Conservation (phyloP, 2,888 invertebrate species). For the Acrobasis suavella region DNA sequence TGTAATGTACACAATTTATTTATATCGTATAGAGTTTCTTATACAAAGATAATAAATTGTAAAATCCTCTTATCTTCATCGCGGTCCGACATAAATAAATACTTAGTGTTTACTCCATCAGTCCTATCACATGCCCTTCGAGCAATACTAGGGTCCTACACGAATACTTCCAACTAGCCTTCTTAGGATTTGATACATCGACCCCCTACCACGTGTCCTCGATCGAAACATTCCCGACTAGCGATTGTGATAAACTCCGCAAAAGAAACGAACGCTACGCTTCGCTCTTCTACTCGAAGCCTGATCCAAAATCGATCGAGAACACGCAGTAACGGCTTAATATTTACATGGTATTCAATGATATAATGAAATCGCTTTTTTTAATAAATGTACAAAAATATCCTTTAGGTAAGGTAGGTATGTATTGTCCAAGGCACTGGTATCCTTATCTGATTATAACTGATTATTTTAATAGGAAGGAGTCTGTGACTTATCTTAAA, state of each 20-base stretch:
- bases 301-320: constrained; percentile 36
- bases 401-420: constrained; percentile 74
- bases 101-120: constrained; percentile 68
- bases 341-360: constrained; percentile 42
- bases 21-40: constrained; percentile 78
- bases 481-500: constrained; percentile 43
- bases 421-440: constrained; percentile 81
- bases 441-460: constrained; percentile 66
- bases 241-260: constrained; percentile 23
- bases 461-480: constrained; percentile 44
- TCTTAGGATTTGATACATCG: constrained; percentile 57
- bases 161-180: constrained; percentile 66
- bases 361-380: constrained; percentile 58
- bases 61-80: constrained; percentile 66
- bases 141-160: constrained; percentile 64
- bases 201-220: constrained; percentile 39
- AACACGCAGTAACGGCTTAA: constrained; percentile 42
- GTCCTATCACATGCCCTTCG: constrained; percentile 71
- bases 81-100: constrained; percentile 80
- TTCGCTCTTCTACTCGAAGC: constrained; percentile 27
- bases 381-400: constrained; percentile 78
- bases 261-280: constrained; percentile 27
- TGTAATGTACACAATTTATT: constrained; percentile 82
- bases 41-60: constrained; percentile 82
- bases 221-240: constrained; percentile 32